Evolutionary conservation across 2,113 vertebrate genomes (phyloP), one percentile per base, ranked within the genome.

Genomic region (Elephas maximus): DNA sequence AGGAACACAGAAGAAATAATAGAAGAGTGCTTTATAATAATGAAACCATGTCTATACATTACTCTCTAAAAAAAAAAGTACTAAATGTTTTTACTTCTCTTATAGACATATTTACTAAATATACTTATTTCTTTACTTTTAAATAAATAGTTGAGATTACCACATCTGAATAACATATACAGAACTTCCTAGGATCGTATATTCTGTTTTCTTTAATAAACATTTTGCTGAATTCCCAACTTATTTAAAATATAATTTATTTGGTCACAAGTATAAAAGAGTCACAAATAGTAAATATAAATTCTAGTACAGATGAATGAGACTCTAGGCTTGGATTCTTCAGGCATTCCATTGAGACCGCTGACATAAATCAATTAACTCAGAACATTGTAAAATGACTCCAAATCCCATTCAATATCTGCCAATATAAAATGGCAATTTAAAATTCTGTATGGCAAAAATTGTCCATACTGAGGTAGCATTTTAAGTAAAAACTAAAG

Each of bases 341-440:
- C 28, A 91, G 45, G 82, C 20, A 78, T 90, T 93, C 48, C 77
- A 92, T 67, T 93, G 65, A 91, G 67, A 95, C 45, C 30, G 94
- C 5, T 45, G 60, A 98, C 96, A 98, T 62, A 97, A 98, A 95
- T 77, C 14, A 94, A 9, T 71, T 24, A 86, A 92, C 76, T 63
- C 4, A 94, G 3, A 94, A 51, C 14, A 30, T 53, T 2, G 0
- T 80, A 88, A 91, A 73, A 82, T 53, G 44, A 60, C 69, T 96
- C 20, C 73, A 95, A 94, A 37, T 62, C 48, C 24, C 53, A 84
- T 8, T 11, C 6, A 71, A 92, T 10, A 67, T 20, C n/a, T 84
- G 28, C 6, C 83, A 97, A 88, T 88, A 95, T 15, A 63, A 92
- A 97, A 93, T 51, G 44, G 8, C 82, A 97, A 79, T 45, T 37